A percentile compares a stretch with the other conserved stretches of the same genome.
Conservation (phyloP, 2,797 vertebrate species). For the Cirrhinus molitorella region DNA sequence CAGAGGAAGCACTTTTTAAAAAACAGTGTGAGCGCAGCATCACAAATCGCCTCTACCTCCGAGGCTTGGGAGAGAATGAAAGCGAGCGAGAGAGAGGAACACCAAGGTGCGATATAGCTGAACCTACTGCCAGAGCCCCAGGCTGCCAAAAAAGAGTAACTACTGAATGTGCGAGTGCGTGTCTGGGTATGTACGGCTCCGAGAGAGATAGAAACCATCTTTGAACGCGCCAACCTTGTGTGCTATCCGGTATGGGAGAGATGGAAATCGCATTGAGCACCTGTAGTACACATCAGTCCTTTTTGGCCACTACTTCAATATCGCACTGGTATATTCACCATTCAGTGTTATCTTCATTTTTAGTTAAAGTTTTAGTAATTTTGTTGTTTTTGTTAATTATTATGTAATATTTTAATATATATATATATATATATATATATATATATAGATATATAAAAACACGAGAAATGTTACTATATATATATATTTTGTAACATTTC, state of each 20-base stretch:
- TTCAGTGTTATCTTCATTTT: background rate
- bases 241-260: background rate
- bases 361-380: background rate
- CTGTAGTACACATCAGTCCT: background rate
- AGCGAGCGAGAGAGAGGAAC: slow-evolving; percentile 70
- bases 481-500: no score
- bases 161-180: slow-evolving; percentile 52
- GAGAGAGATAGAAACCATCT: slow-evolving; percentile 23
- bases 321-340: background rate
- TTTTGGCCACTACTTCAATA: background rate
- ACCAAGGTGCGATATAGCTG: slow-evolving; percentile 70
- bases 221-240: background rate
- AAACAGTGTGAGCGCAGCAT: slow-evolving; percentile 60
- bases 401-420: no score
- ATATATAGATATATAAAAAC: no score
- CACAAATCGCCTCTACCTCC: slow-evolving; percentile 65
- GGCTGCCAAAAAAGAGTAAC: slow-evolving; percentile 48
- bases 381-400: background rate
- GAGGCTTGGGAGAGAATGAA: slow-evolving; percentile 68
- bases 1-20: slow-evolving; percentile 74
- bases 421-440: background rate
- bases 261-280: background rate
- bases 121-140: slow-evolving; percentile 62
- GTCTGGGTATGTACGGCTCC: slow-evolving; percentile 49
- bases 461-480: no score